Conservation (phyloP, 2,888 invertebrate species). For the Penaeus monodon region DNA sequence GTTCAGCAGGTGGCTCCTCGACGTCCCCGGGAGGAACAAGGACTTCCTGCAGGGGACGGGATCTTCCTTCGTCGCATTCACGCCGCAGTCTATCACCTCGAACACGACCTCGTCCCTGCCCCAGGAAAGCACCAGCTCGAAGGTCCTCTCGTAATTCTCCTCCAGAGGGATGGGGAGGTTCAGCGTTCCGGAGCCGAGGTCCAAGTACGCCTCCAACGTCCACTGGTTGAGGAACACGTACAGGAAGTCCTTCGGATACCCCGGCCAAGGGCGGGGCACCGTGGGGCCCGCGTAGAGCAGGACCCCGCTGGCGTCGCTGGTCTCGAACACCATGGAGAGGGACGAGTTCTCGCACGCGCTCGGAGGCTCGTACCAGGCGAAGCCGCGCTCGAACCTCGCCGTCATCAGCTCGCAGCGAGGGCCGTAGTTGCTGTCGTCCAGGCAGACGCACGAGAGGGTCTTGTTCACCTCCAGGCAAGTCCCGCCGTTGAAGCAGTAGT, state of each 20-base stretch:
- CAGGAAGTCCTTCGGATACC: slow-evolving; percentile 41
- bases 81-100: slow-evolving; percentile 25
- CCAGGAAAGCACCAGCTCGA: slow-evolving; percentile 21
- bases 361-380: slow-evolving; percentile 41
- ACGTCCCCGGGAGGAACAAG: not conserved
- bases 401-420: slow-evolving; percentile 46
- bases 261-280: slow-evolving; percentile 8
- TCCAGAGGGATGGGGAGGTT: slow-evolving; percentile 22
- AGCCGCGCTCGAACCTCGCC: slow-evolving; percentile 32
- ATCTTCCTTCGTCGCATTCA: not conserved
- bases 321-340: slow-evolving; percentile 37
- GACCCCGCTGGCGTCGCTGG: slow-evolving; percentile 16
- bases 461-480: slow-evolving; percentile 9
- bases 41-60: slow-evolving; percentile 18
- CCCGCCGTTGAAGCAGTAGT: slow-evolving; percentile 42
- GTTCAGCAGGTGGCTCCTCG: slow-evolving; percentile 23
- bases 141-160: not conserved
- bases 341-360: slow-evolving; percentile 41
- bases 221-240: slow-evolving; percentile 28
- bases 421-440: slow-evolving; percentile 39
- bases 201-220: slow-evolving; percentile 34
- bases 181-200: slow-evolving; percentile 35
- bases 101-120: slow-evolving; percentile 2
- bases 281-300: slow-evolving; percentile 46
- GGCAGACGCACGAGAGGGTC: slow-evolving; percentile 19